Percentiles rank a stretch among this genome's conserved stretches.
phyloP scores from a whole-genome alignment of 2,113 vertebrate species.

The Collichthys lucidus region DNA sequence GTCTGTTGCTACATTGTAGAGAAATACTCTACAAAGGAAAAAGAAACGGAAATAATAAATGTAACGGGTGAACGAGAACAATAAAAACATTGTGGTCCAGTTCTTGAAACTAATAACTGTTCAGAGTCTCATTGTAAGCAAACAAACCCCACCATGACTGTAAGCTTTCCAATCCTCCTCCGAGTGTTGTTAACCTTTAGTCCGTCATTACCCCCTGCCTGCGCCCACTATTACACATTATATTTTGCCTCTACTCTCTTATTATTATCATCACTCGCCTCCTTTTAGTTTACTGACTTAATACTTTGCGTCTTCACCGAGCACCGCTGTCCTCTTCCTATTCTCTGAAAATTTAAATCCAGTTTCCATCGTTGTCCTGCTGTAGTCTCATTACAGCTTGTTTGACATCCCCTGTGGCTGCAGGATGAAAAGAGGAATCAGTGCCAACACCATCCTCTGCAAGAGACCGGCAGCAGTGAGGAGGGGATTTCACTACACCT shows the following conservation, averaged over 20 bases:
- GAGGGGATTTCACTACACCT: conserved; percentile 22
- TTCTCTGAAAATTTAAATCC: conserved; percentile 71
- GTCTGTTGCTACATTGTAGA: no score
- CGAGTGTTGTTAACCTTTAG: no score
- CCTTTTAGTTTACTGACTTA: conserved; percentile 50
- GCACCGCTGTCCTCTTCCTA: conserved; percentile 19
- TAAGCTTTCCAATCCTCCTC: background rate
- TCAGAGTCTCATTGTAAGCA: no score
- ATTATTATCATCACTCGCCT: conserved; percentile 52
- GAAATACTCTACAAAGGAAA: no score
- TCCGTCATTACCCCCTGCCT: conserved; percentile 40
- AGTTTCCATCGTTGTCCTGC: conserved; percentile 45
- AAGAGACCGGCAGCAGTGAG: conserved; percentile 21
- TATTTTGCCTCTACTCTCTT: conserved; percentile 34
- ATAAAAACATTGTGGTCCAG: no score
- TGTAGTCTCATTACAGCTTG: conserved; percentile 56
- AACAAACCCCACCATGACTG: background rate
- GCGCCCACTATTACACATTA: conserved; percentile 30
- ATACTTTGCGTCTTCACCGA: conserved; percentile 36
- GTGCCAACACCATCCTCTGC: conserved; percentile 20
- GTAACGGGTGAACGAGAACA: no score
- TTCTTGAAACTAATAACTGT: no score
- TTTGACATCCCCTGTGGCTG: conserved; percentile 49
- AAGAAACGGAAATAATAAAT: no score
- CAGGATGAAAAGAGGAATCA: conserved; percentile 53